A percentile compares a stretch with the other conserved stretches of the same genome.
Conservation (phyloP, 2,113 vertebrate genomes). For the Myanophis thanlyinensis region DNA sequence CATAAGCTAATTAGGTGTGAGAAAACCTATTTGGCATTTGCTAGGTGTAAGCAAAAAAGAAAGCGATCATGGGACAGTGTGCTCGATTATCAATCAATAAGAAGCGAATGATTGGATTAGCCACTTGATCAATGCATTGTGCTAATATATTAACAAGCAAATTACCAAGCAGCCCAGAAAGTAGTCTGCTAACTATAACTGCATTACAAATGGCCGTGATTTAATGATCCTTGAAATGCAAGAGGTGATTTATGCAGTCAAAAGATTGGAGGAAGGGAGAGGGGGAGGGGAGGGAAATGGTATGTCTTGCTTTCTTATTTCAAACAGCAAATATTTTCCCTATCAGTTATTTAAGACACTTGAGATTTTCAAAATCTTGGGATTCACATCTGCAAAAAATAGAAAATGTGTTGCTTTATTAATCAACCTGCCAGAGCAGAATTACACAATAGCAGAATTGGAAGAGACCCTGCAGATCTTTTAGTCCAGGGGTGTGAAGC, state of each 20-base stretch:
- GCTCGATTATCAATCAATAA: constrained; percentile 91
- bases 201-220: constrained; percentile 74
- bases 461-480: neutral
- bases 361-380: neutral
- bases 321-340: constrained; percentile 48
- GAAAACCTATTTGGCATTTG: constrained; percentile 85
- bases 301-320: constrained; percentile 37
- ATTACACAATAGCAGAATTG: neutral
- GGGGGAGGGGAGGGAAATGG: constrained; percentile 29
- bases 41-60: constrained; percentile 73
- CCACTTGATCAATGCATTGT: constrained; percentile 88
- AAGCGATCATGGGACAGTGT: constrained; percentile 82
- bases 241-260: constrained; percentile 75
- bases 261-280: constrained; percentile 55
- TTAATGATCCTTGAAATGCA: constrained; percentile 74
- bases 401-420: neutral
- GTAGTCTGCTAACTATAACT: constrained; percentile 76
- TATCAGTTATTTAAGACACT: constrained; percentile 40
- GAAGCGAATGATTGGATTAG: constrained; percentile 93
- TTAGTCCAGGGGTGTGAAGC: too few relatives aligned
- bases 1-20: constrained; percentile 92
- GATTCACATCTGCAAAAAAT: neutral
- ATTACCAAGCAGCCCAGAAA: constrained; percentile 80
- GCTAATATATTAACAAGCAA: constrained; percentile 99
- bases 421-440: neutral